These are phyloP conservation scores for Caenorhabditis inopinata DNA, from an alignment of 1,140 invertebrate genomes.

Conservation along the genomic window DNA sequence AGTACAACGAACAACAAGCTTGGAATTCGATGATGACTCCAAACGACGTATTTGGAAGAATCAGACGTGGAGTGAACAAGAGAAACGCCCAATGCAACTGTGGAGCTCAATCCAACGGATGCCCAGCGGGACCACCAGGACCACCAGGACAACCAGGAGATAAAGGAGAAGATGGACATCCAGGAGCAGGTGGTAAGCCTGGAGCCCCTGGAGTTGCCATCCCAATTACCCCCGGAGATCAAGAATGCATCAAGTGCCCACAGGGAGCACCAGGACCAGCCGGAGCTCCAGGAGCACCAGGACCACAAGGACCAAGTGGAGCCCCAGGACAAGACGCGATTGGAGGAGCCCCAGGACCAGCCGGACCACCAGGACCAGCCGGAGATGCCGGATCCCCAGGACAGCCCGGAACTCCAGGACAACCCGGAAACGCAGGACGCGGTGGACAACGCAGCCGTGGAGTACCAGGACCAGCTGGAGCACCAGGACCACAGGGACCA, in stretches of 20 bases:
- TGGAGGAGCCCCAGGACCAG: conserved; percentile 31
- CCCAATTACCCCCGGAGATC: background rate
- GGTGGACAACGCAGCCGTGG: conserved; percentile 22
- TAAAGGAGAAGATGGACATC: conserved; percentile 16
- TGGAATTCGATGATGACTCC: conserved; percentile 45
- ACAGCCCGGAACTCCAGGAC: conserved; percentile 26
- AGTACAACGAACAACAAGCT: conserved; percentile 45
- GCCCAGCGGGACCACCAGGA: conserved; percentile 39
- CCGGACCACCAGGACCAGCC: conserved; percentile 33
- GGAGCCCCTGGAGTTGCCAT: conserved; percentile 28
- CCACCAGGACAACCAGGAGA: conserved; percentile 39
- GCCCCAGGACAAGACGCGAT: conserved; percentile 19
- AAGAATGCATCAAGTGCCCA: conserved; percentile 29
- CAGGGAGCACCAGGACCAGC: conserved; percentile 35
- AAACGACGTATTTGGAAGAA: background rate
- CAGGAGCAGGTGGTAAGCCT: conserved; percentile 40
- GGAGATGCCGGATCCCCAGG: conserved; percentile 35
- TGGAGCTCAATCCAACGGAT: background rate
- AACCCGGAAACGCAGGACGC: conserved; percentile 28
- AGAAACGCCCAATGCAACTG: conserved; percentile 26
- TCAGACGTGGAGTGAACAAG: conserved; percentile 37
- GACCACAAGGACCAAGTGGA: conserved; percentile 28
- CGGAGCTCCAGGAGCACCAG: conserved; percentile 32
- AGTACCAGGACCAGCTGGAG: conserved; percentile 31
- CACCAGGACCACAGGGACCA: conserved; percentile 37